These are phyloP conservation scores for Holotrichia oblita DNA, from an alignment of 1,140 invertebrate species.

Conservation along the genomic window DNA sequence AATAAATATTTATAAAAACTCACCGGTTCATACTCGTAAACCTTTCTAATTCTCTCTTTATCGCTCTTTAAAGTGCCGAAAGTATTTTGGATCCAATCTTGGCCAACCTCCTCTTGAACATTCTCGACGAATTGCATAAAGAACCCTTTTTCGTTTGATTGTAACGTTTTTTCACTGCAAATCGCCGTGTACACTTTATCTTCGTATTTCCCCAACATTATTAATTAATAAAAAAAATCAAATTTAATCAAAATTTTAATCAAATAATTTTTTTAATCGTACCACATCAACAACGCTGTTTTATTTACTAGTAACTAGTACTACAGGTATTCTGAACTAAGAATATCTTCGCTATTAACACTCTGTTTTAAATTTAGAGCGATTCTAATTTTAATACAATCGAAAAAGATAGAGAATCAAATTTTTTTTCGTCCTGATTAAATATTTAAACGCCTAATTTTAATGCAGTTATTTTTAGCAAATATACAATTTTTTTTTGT, in stretches of 20 bases:
- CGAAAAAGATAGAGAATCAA: too few species aligned
- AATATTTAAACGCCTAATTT: too few species aligned
- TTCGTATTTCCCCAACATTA: not conserved
- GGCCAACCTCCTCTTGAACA: conserved; percentile 60
- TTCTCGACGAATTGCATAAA: conserved; percentile 67
- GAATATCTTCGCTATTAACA: not conserved
- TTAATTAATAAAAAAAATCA: not conserved
- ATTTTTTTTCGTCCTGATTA: too few species aligned
- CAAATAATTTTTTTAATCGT: not conserved
- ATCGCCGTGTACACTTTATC: conserved; percentile 50
- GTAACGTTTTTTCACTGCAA: conserved; percentile 69
- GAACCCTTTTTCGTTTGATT: conserved; percentile 69
- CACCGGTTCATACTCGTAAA: conserved; percentile 65
- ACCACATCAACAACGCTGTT: not conserved
- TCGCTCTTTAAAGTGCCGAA: conserved; percentile 66
- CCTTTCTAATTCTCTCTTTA: conserved; percentile 62
- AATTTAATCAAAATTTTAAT: not conserved
- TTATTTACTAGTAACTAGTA: not conserved
- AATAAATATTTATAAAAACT: conserved; percentile 45
- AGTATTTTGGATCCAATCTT: conserved; percentile 64
- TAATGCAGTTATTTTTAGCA: too few species aligned
- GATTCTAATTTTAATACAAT: not conserved
- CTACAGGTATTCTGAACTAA: not conserved
- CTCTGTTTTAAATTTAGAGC: conserved; percentile 2
- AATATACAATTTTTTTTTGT: too few species aligned